Evolutionary conservation across 2,113 vertebrate species (phyloP).

Genomic region (Pontoporia blainvillei): DNA sequence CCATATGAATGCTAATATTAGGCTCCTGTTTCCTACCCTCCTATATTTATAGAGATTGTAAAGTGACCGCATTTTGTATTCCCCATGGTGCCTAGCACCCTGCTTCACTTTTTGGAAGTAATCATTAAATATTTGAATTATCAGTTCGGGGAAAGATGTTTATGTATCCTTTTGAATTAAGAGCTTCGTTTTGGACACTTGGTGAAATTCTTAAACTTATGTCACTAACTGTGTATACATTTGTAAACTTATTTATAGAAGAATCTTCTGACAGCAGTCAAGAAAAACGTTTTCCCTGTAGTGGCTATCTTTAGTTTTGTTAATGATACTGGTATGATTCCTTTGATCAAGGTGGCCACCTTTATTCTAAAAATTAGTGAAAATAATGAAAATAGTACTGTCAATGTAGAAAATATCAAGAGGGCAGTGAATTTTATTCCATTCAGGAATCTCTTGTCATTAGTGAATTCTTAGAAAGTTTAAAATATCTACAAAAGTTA

Average conservation of each 20-base stretch:
- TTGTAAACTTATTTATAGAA: conserved; percentile 11
- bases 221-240: background rate
- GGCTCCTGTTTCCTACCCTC: background rate
- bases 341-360: background rate
- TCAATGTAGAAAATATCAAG: background rate
- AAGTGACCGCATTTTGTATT: background rate
- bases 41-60: background rate
- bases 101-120: conserved; percentile 24
- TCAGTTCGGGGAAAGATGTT: background rate
- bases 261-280: background rate
- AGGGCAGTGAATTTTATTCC: background rate
- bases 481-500: background rate
- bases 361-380: conserved; percentile 31
- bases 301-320: background rate
- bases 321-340: background rate
- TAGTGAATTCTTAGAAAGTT: background rate
- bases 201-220: background rate
- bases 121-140: background rate
- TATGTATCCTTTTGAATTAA: background rate
- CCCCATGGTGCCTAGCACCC: background rate
- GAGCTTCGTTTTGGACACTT: conserved; percentile 26
- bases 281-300: background rate
- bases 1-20: background rate
- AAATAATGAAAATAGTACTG: background rate
- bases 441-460: background rate